Evolutionary conservation across 2,888 invertebrate species (phyloP).

Genomic region (Cetonia aurata): DNA sequence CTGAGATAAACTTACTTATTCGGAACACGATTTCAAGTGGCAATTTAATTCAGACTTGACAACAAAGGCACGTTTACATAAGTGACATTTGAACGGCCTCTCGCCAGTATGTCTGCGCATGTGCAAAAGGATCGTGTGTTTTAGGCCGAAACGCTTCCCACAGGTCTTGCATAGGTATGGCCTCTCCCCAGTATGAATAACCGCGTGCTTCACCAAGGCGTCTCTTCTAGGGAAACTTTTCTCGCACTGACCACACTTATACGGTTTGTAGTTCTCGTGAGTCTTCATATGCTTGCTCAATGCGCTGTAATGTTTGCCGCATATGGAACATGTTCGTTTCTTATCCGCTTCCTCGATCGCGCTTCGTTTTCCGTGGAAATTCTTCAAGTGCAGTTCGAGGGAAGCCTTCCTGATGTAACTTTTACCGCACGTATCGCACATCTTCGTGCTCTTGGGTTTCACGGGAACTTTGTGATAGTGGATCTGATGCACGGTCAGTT

Average conservation of each 20-base stretch:
- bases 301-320: neutral
- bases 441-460: too few species aligned
- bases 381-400: too few species aligned
- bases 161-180: neutral
- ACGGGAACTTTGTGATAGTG: too few species aligned
- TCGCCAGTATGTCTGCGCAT: constrained; percentile 2
- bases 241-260: constrained; percentile 1
- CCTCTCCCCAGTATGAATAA: constrained; percentile 16
- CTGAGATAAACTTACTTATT: too few species aligned
- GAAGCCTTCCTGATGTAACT: too few species aligned
- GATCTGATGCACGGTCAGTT: too few species aligned
- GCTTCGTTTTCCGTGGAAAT: too few species aligned
- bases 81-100: constrained; percentile 14
- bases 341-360: too few species aligned
- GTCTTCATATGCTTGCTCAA: neutral
- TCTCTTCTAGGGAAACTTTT: neutral
- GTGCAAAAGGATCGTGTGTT: neutral
- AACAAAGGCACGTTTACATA: constrained; percentile 54
- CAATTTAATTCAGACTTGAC: constrained; percentile 64
- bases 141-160: neutral
- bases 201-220: neutral
- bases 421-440: too few species aligned
- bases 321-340: neutral
- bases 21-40: constrained; percentile 70
- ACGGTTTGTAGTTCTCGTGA: constrained; percentile 6